phyloP scores from a whole-genome alignment of 2,113 vertebrate species.

The Ceratotherium simum region DNA sequence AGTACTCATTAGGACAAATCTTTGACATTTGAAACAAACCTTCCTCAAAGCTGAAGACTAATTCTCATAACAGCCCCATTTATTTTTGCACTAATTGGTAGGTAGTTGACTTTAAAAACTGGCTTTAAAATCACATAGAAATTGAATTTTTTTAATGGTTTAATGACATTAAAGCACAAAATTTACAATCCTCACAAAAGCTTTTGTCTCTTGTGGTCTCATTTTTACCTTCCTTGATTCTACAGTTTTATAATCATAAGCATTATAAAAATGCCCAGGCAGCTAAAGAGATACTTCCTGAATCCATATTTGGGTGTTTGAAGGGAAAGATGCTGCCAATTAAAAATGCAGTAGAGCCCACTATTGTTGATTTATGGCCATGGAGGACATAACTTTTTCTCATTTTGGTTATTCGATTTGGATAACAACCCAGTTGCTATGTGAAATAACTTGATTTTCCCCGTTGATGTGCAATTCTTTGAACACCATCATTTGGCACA shows the following conservation, averaged over 20 bases:
- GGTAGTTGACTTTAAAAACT: constrained; percentile 79
- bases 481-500: constrained; percentile 72
- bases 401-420: constrained; percentile 77
- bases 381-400: constrained; percentile 68
- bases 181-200: constrained; percentile 72
- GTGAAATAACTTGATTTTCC: constrained; percentile 77
- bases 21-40: constrained; percentile 73
- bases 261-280: constrained; percentile 70
- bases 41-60: constrained; percentile 60
- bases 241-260: constrained; percentile 66
- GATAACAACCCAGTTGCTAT: constrained; percentile 77
- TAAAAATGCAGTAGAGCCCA: constrained; percentile 71
- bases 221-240: constrained; percentile 67
- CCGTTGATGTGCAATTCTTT: constrained; percentile 64
- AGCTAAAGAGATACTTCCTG: constrained; percentile 70
- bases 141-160: constrained; percentile 73
- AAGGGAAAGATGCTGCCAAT: constrained; percentile 67
- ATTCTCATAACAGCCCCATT: constrained; percentile 66
- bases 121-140: constrained; percentile 68
- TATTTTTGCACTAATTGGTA: constrained; percentile 75
- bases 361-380: constrained; percentile 68
- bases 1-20: constrained; percentile 62
- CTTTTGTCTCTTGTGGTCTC: constrained; percentile 66
- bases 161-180: constrained; percentile 66
- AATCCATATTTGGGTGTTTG: constrained; percentile 51